phyloP scores from a whole-genome alignment of 2,888 invertebrate genomes.

The Acrocera orbiculus region DNA sequence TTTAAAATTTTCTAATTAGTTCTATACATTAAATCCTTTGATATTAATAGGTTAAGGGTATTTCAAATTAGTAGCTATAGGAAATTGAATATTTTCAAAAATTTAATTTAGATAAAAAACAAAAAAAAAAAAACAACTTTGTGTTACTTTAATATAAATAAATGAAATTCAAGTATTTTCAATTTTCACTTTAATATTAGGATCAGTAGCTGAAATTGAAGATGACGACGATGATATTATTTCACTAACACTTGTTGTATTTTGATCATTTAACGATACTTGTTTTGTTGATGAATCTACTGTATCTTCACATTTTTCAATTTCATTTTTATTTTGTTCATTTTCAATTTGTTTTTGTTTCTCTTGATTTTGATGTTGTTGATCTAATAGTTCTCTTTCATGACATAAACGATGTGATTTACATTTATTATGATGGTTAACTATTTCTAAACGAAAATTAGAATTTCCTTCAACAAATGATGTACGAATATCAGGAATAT shows the following conservation, averaged over 20 bases:
- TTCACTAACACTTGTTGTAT: too few relatives aligned
- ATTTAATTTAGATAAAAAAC: not conserved
- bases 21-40: too few relatives aligned
- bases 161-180: slow-evolving; percentile 1
- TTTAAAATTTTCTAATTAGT: too few relatives aligned
- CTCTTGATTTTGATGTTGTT: slow-evolving; percentile 7
- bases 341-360: not conserved
- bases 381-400: slow-evolving; percentile 31
- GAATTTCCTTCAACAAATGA: slow-evolving; percentile 62
- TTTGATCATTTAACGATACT: too few relatives aligned
- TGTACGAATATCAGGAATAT: slow-evolving; percentile 52
- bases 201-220: too few relatives aligned
- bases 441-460: slow-evolving; percentile 58
- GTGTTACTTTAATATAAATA: not conserved
- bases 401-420: slow-evolving; percentile 55
- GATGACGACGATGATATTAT: too few relatives aligned
- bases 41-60: too few relatives aligned
- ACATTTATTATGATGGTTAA: slow-evolving; percentile 62
- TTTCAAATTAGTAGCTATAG: too few relatives aligned
- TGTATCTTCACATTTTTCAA: too few relatives aligned
- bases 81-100: not conserved
- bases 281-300: too few relatives aligned
- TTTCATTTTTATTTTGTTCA: not conserved
- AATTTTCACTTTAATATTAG: not conserved
- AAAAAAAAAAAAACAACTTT: not conserved